phyloP scores from a whole-genome alignment of 1,140 invertebrate species.

The Pseudomyrmex sp. region DNA sequence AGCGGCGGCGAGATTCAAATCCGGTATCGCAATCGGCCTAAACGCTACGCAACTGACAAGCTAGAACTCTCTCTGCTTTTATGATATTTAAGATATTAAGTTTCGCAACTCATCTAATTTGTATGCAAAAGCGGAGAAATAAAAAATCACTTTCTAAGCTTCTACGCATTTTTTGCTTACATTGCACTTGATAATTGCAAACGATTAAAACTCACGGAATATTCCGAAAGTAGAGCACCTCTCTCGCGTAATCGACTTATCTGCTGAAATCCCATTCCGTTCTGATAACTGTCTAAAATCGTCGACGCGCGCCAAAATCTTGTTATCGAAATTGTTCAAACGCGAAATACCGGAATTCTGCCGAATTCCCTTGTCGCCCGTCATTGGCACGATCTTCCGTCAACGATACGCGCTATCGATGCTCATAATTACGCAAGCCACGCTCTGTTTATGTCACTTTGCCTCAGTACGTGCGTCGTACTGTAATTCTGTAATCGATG shows the following conservation, averaged over 20 bases:
- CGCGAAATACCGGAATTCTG: conserved; percentile 7
- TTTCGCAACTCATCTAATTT: too few relatives aligned
- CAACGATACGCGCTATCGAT: conserved; percentile 51
- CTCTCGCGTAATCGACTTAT: neutral
- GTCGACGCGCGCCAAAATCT: neutral
- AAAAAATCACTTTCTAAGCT: too few relatives aligned
- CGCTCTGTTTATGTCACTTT: conserved; percentile 52
- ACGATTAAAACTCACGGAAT: conserved; percentile 5
- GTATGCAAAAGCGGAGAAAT: too few relatives aligned
- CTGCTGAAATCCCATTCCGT: neutral
- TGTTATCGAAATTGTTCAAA: neutral
- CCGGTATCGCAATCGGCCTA: too few relatives aligned
- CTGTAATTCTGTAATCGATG: conserved; percentile 51
- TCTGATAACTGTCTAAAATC: conserved; percentile 14
- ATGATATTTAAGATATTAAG: too few relatives aligned
- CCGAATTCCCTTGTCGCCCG: conserved; percentile 9
- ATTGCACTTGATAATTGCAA: neutral
- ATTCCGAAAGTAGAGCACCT: neutral
- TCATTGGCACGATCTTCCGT: conserved; percentile 43
- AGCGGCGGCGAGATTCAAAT: too few relatives aligned
- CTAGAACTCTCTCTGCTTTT: too few relatives aligned
- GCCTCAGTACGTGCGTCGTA: conserved; percentile 40
- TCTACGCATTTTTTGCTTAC: too few relatives aligned
- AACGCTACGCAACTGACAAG: too few relatives aligned
- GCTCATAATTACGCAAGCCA: conserved; percentile 45